Percentiles rank a stretch among this genome's conserved stretches.
Conservation (phyloP, 2,888 invertebrate genomes). For the Aleiodes testaceus region DNA sequence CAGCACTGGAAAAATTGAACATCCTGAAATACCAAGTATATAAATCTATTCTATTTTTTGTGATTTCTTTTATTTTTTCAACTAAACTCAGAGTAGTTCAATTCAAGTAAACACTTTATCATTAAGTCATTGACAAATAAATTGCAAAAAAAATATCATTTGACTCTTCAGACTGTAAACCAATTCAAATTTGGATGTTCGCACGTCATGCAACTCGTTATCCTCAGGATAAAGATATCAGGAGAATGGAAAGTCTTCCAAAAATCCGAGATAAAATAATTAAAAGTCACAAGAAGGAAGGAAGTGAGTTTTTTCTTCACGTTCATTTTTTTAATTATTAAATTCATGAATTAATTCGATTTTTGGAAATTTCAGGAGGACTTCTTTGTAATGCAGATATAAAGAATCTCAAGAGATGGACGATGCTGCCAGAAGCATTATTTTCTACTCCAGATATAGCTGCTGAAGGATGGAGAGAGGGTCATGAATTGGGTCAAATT, state of each 20-base stretch:
- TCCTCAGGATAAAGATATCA: background rate
- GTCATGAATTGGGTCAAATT: background rate
- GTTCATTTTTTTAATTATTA: too few relatives aligned
- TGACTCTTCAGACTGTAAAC: background rate
- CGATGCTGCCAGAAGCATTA: too few relatives aligned
- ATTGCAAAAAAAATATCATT: too few relatives aligned
- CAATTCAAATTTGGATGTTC: conserved; percentile 5
- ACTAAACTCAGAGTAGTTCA: too few relatives aligned
- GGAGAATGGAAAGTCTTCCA: background rate
- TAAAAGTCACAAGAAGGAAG: background rate
- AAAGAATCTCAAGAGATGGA: background rate
- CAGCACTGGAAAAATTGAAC: too few relatives aligned
- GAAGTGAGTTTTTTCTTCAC: background rate
- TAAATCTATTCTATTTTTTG: too few relatives aligned
- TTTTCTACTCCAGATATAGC: background rate
- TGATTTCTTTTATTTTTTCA: too few relatives aligned
- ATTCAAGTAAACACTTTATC: too few relatives aligned
- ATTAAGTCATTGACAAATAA: too few relatives aligned
- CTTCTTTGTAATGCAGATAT: background rate
- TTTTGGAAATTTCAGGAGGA: background rate
- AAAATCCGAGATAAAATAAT: background rate
- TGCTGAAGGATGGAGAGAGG: conserved; percentile 11
- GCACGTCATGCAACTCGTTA: conserved; percentile 3
- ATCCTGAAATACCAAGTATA: too few relatives aligned
- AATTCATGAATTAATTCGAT: background rate